Base-by-base conservation (phyloP, 2,888 invertebrate genomes). In the Drosophila ezoana region DNA sequence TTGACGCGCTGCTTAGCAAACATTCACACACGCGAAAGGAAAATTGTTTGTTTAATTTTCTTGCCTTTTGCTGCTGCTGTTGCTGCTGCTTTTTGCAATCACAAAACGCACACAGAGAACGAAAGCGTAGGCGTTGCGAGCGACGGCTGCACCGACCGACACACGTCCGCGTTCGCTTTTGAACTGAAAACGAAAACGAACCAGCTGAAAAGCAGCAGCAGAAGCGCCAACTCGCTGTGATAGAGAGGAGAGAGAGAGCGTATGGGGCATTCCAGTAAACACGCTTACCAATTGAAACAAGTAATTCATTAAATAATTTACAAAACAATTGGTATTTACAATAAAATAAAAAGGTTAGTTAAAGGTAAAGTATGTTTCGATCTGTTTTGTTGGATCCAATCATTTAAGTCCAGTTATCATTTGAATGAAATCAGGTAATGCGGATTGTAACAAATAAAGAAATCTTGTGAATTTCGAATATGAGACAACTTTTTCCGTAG, bases 81-180 rank as follows among this genome's bases (percentile, higher is more conserved):
- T 74, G 57, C 52, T 72, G 60, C 65, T 74, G 57, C 52, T 79
- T 85, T 85, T 82, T 85, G 82, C 82, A 81, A 81, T 85, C 82
- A 73, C 56, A 81, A 75, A 73, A 79, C 68, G 62, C 57, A 81
- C 70, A 78, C 49, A 78, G 65, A 51, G 60, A 74, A 78, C 78
- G 61, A 68, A 48, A 64, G 66, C 84, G 62, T 59, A 67, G 60
- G 70, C 70, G 64, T 70, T 62, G 73, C 78, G 66, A 80, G 73
- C 77, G 77, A 63, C 74, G 66, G 74, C 74, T 72, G 41, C 62
- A 61, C 56, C 77, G 76, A 75, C 74, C 74, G 77, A 76, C 74
- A 72, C 74, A 75, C 74, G 74, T 78, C 57, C 73, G 73, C 84
- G 77, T 77, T 73, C 66, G 66, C 81, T 69, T 65, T 63, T 68